Evolutionary conservation across 2,113 vertebrate species (phyloP), one percentile per base, ranked within the genome.

Genomic region (Bagarius yarrelli): DNA sequence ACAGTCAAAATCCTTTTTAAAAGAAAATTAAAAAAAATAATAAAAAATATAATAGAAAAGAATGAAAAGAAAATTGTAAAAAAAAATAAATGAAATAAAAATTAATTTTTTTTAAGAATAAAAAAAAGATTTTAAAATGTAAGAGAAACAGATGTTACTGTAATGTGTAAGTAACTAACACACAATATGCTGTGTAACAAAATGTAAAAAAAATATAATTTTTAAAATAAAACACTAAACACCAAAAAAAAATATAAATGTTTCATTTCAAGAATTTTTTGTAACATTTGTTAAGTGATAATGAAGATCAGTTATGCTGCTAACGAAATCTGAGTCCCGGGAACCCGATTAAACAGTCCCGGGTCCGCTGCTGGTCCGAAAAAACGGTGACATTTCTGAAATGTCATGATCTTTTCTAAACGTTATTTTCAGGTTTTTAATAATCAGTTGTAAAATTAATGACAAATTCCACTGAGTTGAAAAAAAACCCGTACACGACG

Each of bases 391-490:
- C 90, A 91, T 91, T 92, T 89, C 83, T 89, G 89, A 93, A 72
- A 92, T 92, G 90, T 90, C 90, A 89, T 76, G 87, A 91, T 90
- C 90, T 92, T 92, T 91, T 89, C 85, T 79, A 90, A 90, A 64
- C 82, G n/a, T 52, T 55, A 89, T 89, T 89, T 90, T 89, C 90
- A 91, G 87, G 88, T 53, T 89, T 86, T 83, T 86, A 83, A 88
- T 88, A 86, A 89, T 90, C 89, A 90, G 89, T 90, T 90, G 84
- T 85, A 86, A 32, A 8, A 81, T 74, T 40, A 14, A 52, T 60
- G 30, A 36, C 72, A 8, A 52, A 77, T 34, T 56, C 53, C 27
- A n/a, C 27, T 59, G 56, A 84, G 15, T 50, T 75, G 67, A 44
- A 53, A 23, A 56, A 83, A 74, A 75, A 55, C 12, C 21, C 0